Base-by-base conservation (phyloP, 1,140 invertebrate genomes). In the Nilaparvata lugens region DNA sequence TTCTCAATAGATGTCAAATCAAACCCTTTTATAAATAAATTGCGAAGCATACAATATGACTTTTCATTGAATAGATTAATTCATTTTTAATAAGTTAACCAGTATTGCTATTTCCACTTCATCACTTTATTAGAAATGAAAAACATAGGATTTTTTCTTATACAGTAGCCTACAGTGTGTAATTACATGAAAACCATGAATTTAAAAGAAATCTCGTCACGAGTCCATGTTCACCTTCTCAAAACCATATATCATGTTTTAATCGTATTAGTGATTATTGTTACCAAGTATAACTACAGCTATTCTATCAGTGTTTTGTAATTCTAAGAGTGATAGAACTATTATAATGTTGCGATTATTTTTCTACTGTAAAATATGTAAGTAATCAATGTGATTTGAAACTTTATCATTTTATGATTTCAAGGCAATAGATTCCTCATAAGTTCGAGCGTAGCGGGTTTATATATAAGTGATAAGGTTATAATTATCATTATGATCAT, bases 391-490 rank as follows among this genome's bases (percentile, higher is more conserved):
- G 21, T 48, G 45, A 19, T 48, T 48, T 48, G 31, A 35, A 35
- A 11, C 31, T 6, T 6, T 35, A 35, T 35, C 11, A 23, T 48
- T 48, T 48, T 19, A 48, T 48, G 16, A 48, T 48, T 48, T 48
- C 21, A 19, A 48, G 45, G 45, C 21, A 48, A 19, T 23, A 48
- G 45, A 19, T 48, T 48, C 45, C 45, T 48, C 45, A 48, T 48
- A 48, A 48, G 45, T 48, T 48, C 11, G 45, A 48, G 21, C 21
- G 16, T 48, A 48, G 45, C 45, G 45, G 45, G 45, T 48, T 48
- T 16, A 19, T 48, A 23, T 23, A 48, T 48, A 48, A 16, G 31
- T 35, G 31, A 35, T 11, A 6, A 35, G 31, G 13, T 35, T 35
- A 35, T 35, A 35, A 35, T 35, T 11, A 35, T 9, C 31, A 35